A percentile compares a stretch with the other conserved stretches of the same genome.
Conservation (phyloP, 1,140 invertebrate species). For the Geopemphigus sp. region DNA sequence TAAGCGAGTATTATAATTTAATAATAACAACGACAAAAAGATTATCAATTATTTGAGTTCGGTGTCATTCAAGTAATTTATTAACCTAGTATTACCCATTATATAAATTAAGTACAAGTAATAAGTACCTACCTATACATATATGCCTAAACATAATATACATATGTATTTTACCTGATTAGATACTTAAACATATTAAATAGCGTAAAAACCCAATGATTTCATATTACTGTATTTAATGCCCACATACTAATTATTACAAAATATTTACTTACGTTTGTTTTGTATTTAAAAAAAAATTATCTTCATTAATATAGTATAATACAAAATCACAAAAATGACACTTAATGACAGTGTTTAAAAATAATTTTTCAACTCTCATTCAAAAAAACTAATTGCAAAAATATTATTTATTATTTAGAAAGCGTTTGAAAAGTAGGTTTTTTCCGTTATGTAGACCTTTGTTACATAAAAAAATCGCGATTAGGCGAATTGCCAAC, state of each 20-base stretch:
- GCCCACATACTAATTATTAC: neutral
- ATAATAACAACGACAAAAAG: no score
- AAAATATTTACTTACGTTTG: slow-evolving; percentile 7
- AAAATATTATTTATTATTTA: neutral
- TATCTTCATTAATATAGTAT: neutral
- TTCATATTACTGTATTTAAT: slow-evolving; percentile 1
- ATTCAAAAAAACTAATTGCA: neutral
- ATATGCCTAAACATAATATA: no score
- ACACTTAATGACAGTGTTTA: neutral
- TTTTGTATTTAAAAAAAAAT: neutral
- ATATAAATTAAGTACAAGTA: neutral
- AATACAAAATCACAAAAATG: neutral
- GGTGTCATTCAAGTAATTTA: neutral
- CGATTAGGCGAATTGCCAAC: no score
- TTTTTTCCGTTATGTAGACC: neutral
- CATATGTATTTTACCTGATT: neutral
- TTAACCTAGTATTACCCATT: neutral
- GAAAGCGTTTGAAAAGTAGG: neutral
- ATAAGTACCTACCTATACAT: neutral
- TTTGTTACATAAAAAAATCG: neutral
- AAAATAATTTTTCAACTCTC: neutral
- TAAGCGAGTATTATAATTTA: no score
- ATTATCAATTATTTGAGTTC: neutral
- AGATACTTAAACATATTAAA: neutral
- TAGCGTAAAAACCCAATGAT: slow-evolving; percentile 23